Percentiles rank a stretch among this genome's conserved stretches.
Conservation (phyloP, 2,888 invertebrate genomes). For the Ethmia dodecea region DNA sequence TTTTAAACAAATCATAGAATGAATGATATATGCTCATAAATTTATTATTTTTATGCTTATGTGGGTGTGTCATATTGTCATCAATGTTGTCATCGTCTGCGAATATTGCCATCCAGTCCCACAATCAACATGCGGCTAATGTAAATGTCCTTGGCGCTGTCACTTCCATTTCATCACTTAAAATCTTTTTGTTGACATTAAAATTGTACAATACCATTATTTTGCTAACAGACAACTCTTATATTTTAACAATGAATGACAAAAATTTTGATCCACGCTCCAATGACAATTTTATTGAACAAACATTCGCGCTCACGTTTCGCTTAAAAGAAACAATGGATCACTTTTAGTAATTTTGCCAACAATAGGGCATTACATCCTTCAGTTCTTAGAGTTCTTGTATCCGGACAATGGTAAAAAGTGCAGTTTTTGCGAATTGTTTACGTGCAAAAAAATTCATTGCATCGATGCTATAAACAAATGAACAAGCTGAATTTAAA, state of each 20-base stretch:
- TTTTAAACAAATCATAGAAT: neutral
- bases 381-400: constrained; percentile 14
- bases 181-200: too few relatives aligned
- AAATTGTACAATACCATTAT: too few relatives aligned
- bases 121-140: too few relatives aligned
- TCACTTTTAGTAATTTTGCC: constrained; percentile 11
- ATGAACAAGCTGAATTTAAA: constrained; percentile 25
- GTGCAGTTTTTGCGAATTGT: constrained; percentile 26
- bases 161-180: too few relatives aligned
- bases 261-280: constrained; percentile 1
- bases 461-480: constrained; percentile 21
- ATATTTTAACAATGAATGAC: neutral
- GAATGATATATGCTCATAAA: neutral
- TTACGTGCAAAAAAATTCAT: constrained; percentile 22
- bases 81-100: constrained; percentile 17
- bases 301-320: constrained; percentile 13
- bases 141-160: too few relatives aligned
- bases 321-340: constrained; percentile 15
- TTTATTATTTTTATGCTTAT: constrained; percentile 1
- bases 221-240: too few relatives aligned
- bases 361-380: constrained; percentile 19
- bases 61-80: constrained; percentile 12
- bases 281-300: constrained; percentile 15
- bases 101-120: too few relatives aligned
- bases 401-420: constrained; percentile 12